Evolutionary conservation across 2,113 vertebrate genomes (phyloP), one percentile per base, ranked within the genome.

Genomic region (Ondatra zibethicus): DNA sequence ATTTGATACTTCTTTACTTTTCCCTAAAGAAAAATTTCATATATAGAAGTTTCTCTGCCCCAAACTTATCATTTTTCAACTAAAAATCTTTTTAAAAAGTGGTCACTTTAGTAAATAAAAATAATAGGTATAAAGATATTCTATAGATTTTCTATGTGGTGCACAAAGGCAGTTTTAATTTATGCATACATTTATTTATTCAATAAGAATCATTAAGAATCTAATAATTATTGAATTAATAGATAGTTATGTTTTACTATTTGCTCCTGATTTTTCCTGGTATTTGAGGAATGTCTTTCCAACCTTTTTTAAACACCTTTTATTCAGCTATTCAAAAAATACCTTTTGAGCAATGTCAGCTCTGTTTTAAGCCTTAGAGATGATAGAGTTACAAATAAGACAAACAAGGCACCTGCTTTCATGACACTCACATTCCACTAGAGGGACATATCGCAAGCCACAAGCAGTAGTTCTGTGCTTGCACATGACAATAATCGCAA

Each of bases 51-150:
- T 92, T 93, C 14, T 82, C 36, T 92, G 61, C 19, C 39, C 29
- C 6, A n/a, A 95, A 91, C 86, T 65, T 93, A 89, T 93, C n/a
- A 92, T 93, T 95, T 96, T 95, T 85, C 12, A 93, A 96, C 95
- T 89, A 75, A 95, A 96, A 89, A 66, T 65, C 70, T 91, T 91
- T 88, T 23, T 45, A 61, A 93, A 94, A 91, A 52, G 7, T 93
- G 39, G 9, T 68, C 61, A 25, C 76, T 94, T 94, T 27, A 94
- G 33, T 85, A 66, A 92, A 93, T 72, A 95, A 81, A 91, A 94
- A 92, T n/a, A 96, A 73, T 5, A 55, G 1, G 4, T 31, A 89
- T 88, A 90, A 29, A 88, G 47, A 29, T 50, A 87, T 85, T 89
- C 36, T 47, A 81, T 50, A 93, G 72, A 82, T 91, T 17, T 86